Evolutionary conservation across 2,113 vertebrate species (phyloP).

Genomic region (Illadopsis cleaveri): DNA sequence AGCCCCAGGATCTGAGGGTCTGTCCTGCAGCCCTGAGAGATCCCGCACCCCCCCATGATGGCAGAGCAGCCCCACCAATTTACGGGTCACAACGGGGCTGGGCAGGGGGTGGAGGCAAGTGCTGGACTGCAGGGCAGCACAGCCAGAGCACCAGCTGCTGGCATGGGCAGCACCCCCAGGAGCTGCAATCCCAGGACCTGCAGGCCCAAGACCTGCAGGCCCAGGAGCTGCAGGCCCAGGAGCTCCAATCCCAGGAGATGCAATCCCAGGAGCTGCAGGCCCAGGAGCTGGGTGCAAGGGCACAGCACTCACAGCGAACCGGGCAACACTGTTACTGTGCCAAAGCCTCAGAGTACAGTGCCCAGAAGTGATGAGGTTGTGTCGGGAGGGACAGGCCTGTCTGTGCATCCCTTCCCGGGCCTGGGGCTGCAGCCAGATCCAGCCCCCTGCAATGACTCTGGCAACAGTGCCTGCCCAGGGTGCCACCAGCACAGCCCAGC

Average conservation of each 20-base stretch:
- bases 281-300: background rate
- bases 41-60: fast-evolving
- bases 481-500: background rate
- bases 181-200: background rate
- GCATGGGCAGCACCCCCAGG: no score
- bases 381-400: no score
- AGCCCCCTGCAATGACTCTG: fast-evolving
- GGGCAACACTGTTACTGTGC: fast-evolving
- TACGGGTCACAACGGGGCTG: fast-evolving
- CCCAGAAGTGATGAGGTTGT: background rate
- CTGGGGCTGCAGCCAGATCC: fast-evolving
- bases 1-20: background rate
- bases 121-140: no score
- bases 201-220: no score
- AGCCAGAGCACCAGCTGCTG: no score
- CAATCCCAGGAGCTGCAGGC: no score
- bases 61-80: background rate
- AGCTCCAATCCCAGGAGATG: background rate
- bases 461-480: background rate
- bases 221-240: no score
- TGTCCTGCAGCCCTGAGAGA: fast-evolving
- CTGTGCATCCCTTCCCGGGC: fast-evolving
- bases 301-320: fast-evolving
- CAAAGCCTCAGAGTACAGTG: fast-evolving
- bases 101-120: fast-evolving